Percentiles rank a stretch among this genome's conserved stretches.
These are phyloP conservation scores for Heliconius hermathena DNA, from an alignment of 1,140 invertebrate genomes.

Conservation along the genomic window DNA sequence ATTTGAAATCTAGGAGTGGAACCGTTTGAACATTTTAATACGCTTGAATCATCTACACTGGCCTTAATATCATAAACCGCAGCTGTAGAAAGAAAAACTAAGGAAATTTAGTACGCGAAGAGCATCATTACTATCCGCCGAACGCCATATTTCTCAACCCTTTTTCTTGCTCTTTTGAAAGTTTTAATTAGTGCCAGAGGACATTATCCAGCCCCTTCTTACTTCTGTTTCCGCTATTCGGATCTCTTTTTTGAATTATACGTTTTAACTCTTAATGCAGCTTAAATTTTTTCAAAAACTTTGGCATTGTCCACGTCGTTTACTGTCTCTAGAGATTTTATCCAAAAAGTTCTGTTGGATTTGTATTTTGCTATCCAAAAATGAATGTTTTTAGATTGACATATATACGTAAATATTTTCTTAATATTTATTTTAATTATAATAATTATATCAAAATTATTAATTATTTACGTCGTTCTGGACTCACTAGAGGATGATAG, in stretches of 20 bases:
- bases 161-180: constrained; percentile 73
- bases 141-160: constrained; percentile 78
- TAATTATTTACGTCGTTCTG: too few species aligned
- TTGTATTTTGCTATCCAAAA: neutral
- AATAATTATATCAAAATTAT: too few species aligned
- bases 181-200: constrained; percentile 81
- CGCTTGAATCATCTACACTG: neutral
- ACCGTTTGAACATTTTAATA: neutral
- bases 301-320: constrained; percentile 7
- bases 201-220: constrained; percentile 73
- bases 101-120: constrained; percentile 66
- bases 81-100: constrained; percentile 62
- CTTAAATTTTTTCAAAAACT: constrained; percentile 25
- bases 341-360: neutral
- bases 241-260: constrained; percentile 54
- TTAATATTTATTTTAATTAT: too few species aligned
- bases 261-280: constrained; percentile 27
- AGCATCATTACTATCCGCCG: constrained; percentile 72
- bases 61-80: constrained; percentile 49
- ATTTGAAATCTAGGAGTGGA: neutral
- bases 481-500: too few species aligned
- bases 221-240: constrained; percentile 53
- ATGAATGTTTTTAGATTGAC: too few species aligned
- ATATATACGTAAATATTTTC: too few species aligned
- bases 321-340: constrained; percentile 24